phyloP scores from a whole-genome alignment of 2,113 vertebrate species.

The Chroicocephalus ridibundus region DNA sequence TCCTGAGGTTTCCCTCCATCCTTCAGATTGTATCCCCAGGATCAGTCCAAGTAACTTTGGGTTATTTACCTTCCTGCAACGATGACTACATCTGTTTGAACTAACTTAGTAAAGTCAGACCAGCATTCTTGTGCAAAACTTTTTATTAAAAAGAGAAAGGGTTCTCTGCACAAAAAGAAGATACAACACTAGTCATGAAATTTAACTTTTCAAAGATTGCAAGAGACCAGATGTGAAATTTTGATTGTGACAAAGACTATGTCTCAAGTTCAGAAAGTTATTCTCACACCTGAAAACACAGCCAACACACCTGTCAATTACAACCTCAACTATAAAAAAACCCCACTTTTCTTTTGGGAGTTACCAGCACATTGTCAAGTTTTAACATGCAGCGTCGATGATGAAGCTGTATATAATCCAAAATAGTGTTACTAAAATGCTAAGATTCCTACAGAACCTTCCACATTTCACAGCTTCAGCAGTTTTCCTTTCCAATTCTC shows the following conservation, averaged over 20 bases:
- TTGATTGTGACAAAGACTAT: not conserved
- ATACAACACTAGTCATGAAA: not conserved
- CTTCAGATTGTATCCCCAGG: not conserved
- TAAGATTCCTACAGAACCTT: not conserved
- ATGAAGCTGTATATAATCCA: not conserved
- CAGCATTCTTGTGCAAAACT: not conserved
- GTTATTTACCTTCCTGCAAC: not conserved
- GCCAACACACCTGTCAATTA: not conserved
- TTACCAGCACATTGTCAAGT: not conserved
- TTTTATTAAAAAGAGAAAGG: slow-evolving; percentile 62
- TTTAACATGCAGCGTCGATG: not conserved
- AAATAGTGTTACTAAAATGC: not conserved
- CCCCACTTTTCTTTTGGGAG: not conserved
- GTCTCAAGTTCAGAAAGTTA: not conserved
- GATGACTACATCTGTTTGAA: fast-evolving
- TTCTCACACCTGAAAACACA: not conserved
- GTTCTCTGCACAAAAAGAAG: not conserved
- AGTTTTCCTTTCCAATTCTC: not conserved
- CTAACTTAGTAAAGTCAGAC: not conserved
- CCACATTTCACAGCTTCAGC: not conserved
- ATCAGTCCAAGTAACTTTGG: fast-evolving
- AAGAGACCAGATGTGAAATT: not conserved
- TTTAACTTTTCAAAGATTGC: not conserved
- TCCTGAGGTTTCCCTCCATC: not conserved
- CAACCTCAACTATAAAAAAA: not conserved